Evolutionary conservation across 2,113 vertebrate species (phyloP).

Genomic region (Percopsis transmontana): DNA sequence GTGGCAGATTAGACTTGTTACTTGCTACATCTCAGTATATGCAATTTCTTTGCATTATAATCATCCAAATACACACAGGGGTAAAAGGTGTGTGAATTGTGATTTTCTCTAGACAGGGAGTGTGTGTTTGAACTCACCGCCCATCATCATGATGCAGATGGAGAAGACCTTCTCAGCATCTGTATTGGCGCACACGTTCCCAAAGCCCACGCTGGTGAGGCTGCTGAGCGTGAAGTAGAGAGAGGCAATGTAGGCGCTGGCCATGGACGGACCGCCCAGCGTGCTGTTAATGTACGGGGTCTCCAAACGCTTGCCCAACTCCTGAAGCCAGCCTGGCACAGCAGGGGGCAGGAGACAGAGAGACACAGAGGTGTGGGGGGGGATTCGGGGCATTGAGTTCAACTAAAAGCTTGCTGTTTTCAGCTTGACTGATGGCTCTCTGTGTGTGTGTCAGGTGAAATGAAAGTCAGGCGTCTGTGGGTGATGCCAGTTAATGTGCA

Average conservation of each 20-base stretch:
- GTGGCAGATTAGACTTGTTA: too few relatives aligned
- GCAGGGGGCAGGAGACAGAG: neutral
- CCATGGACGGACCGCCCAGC: conserved; percentile 85
- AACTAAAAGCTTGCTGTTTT: neutral
- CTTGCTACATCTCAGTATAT: too few relatives aligned
- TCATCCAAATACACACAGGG: too few relatives aligned
- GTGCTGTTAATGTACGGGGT: conserved; percentile 90
- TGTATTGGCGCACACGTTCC: conserved; percentile 94
- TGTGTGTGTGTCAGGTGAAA: conserved; percentile 5
- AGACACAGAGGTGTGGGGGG: neutral
- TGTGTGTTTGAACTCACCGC: conserved; percentile 80
- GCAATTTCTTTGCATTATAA: too few relatives aligned
- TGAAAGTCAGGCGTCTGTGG: neutral
- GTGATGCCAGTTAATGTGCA: neutral
- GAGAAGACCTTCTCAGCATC: conserved; percentile 97
- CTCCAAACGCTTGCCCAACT: conserved; percentile 92
- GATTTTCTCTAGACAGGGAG: too few relatives aligned
- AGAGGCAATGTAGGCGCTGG: conserved; percentile 92
- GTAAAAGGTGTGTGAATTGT: too few relatives aligned
- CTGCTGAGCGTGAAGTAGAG: conserved; percentile 98
- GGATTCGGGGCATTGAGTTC: too few relatives aligned
- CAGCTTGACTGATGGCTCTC: neutral
- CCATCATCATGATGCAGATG: conserved; percentile 96
- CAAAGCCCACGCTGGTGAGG: conserved; percentile 95
- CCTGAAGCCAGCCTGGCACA: conserved; percentile 89